phyloP scores from a whole-genome alignment of 2,888 invertebrate genomes.

The Tiliacea aurago region DNA sequence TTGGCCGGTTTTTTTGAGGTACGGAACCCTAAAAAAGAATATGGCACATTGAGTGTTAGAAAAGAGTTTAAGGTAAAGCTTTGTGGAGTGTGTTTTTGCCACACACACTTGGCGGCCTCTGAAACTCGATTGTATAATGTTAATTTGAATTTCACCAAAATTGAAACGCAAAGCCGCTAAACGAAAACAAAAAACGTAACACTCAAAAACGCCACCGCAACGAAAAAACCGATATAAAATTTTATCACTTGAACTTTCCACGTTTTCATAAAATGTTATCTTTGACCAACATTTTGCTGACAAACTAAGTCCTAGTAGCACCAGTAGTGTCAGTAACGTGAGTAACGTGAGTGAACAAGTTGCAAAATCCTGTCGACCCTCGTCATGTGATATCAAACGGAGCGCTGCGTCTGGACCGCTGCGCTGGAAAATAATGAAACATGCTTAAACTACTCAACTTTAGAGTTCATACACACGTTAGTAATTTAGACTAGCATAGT shows the following conservation, averaged over 20 bases:
- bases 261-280: constrained; percentile 37
- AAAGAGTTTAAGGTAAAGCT: not conserved
- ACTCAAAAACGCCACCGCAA: not conserved
- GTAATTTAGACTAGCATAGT: not conserved
- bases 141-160: constrained; percentile 7
- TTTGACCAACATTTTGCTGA: constrained; percentile 33
- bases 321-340: not conserved
- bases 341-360: constrained; percentile 2
- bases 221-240: constrained; percentile 17
- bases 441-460: constrained; percentile 59
- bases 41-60: not conserved
- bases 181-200: constrained; percentile 7
- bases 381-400: constrained; percentile 67
- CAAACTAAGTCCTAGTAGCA: constrained; percentile 18
- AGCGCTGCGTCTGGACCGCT: constrained; percentile 62
- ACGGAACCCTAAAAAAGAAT: not conserved
- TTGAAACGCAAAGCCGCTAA: not conserved
- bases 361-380: constrained; percentile 50
- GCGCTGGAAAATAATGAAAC: constrained; percentile 68
- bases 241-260: constrained; percentile 12
- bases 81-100: not conserved
- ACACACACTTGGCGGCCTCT: not conserved
- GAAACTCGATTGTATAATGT: too few species aligned
- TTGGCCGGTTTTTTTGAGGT: too few species aligned
- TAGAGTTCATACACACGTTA: constrained; percentile 52